phyloP scores from a whole-genome alignment of 2,888 invertebrate species.

The Hemicrepidius hirtus region DNA sequence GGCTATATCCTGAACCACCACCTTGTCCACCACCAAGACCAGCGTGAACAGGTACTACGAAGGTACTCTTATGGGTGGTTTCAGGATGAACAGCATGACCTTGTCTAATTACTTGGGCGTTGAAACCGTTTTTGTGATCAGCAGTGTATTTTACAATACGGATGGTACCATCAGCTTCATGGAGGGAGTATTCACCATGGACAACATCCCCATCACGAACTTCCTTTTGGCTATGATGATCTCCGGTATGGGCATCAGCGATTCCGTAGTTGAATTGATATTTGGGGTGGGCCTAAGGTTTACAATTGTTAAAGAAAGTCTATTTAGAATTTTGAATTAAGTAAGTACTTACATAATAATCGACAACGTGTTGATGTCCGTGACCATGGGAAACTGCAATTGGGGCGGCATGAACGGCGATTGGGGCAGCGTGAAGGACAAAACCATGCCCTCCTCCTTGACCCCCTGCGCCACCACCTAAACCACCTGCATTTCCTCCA shows the following conservation, averaged over 20 bases:
- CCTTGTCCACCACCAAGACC: constrained; percentile 1
- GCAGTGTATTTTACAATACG: constrained; percentile 75
- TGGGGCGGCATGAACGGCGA: too few species aligned
- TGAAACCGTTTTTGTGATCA: constrained; percentile 73
- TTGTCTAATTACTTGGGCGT: constrained; percentile 54
- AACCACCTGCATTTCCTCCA: constrained; percentile 1
- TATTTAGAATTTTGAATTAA: background rate
- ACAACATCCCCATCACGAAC: constrained; percentile 74
- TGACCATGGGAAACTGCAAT: too few species aligned
- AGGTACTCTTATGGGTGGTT: constrained; percentile 29
- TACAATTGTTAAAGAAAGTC: background rate
- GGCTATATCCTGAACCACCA: background rate
- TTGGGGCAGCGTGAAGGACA: too few species aligned
- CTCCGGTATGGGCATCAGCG: constrained; percentile 76
- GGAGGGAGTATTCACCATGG: constrained; percentile 72
- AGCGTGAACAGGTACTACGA: background rate
- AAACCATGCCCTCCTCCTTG: background rate
- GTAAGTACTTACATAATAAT: constrained; percentile 19
- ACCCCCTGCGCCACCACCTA: background rate
- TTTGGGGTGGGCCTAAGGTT: constrained; percentile 77
- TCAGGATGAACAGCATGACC: constrained; percentile 56
- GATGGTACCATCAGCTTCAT: constrained; percentile 73
- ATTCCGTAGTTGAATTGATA: constrained; percentile 77
- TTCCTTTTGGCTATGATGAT: constrained; percentile 76
- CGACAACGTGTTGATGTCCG: constrained; percentile 8